Base-by-base conservation (phyloP, 2,888 invertebrate genomes). In the Heliothis peltigera region DNA sequence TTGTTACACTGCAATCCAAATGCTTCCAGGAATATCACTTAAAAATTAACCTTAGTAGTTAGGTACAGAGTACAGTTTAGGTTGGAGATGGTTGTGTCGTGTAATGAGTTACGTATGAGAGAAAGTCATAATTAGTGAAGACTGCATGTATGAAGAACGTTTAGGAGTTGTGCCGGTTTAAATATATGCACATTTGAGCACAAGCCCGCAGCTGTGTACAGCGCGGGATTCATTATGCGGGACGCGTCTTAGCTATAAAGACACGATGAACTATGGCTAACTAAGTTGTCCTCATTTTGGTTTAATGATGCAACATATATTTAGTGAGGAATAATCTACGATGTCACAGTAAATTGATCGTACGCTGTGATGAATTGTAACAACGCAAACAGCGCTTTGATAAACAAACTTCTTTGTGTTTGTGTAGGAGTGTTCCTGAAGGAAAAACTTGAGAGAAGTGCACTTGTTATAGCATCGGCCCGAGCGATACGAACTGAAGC, bases 81-180 rank as follows among this genome's bases (percentile, higher is more conserved):
- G 0, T 46, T 4, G 39, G 1, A 21, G 17, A 43, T 21, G 39
- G 0, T 4, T 21, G 17, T 18, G 18, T 42, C 51, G n/a, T 18
- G 19, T 51, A 51, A 28, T 53, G 21, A 48, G 12, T 39, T 35
- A 19, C 48, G 58, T 59, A 39, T 25, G 52, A 22, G 66, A 21
- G 52, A 59, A 71, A 76, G 48, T 56, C 8, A 46, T 55, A 73
- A 72, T 73, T 72, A 73, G 77, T 60, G 56, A 53, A 22, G 19
- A 49, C 47, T 51, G 39, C 15, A 47, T 57, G 25, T 15, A 63
- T 54, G 46, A 58, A 70, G 43, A 58, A 73, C 52, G 32, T 60
- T 68, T 73, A 35, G 3, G 4, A 66, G 44, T 47, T 5, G 39
- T 35, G 42, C 17, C 58, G 39, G 43, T 25, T 57, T 32, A 51